Evolutionary conservation across 2,797 vertebrate genomes (phyloP), one percentile per base, ranked within the genome.

Genomic region (Distichodus sexfasciatus): DNA sequence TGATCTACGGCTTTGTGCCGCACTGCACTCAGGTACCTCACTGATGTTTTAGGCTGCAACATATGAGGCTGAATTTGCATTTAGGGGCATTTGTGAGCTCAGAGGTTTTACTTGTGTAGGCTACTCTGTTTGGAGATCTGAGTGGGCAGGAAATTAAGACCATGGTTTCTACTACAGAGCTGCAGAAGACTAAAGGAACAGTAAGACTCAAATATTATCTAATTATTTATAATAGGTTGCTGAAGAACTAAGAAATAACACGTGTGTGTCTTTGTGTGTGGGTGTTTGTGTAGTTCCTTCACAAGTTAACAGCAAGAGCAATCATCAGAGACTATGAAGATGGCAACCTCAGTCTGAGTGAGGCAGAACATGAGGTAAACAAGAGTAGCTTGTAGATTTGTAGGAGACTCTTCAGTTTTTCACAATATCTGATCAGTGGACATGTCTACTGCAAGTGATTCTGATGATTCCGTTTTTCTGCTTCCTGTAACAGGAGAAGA

Each of bases 321-420:
- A 61, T 96, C 51, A 95, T 96, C 82, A 88, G 87, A 72, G 94
- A 97, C 59, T 95, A 92, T 11, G 94, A 96, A 78, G 90, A 94
- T 2, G 94, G 94, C 23, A 87, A 86, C 75, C 89, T 96, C 61
- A 88, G 92, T 0, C 46, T 78, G 21, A 81, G 83, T 2, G 90
- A 93, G 80, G 87, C 87, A 4, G 84, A 90, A 57, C 93, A 95
- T 2, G 93, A 97, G 93, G 95, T 94, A 58, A 62, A 26, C 8
- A n/a, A 0, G 7, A 1, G 10, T 12, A 8, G 15, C 1, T n/a
- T 21, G 6, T 43, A 66, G 61, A 24, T 6, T 29, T 7, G 10
- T 51, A n/a, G 28, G 7, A 15, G 12, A 31, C 7, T 14, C 15
- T 12, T 26, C 24, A 28, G 48, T 51, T 51, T 51, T n/a, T 33